Evolutionary conservation across 2,113 vertebrate genomes (phyloP).

Genomic region (Ceyx cyanopectus): DNA sequence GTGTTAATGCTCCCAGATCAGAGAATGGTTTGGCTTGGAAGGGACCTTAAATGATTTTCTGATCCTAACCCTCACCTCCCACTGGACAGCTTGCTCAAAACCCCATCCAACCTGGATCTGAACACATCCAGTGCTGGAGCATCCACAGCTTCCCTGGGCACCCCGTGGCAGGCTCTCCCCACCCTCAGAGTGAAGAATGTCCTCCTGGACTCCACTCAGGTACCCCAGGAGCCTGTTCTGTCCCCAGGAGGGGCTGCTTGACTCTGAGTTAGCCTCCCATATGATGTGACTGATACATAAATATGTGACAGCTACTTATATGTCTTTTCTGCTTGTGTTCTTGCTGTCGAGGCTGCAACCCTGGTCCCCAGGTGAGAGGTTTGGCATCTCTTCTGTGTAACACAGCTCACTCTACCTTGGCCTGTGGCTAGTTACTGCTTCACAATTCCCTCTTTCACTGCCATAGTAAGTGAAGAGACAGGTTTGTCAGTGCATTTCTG

Average conservation of each 20-base stretch:
- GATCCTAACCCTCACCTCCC: too few relatives aligned
- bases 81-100: too few relatives aligned
- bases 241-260: neutral
- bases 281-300: neutral
- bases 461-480: neutral
- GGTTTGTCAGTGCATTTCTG: neutral
- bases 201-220: neutral
- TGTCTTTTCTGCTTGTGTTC: conserved; percentile 65
- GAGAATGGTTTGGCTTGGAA: too few relatives aligned
- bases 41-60: too few relatives aligned
- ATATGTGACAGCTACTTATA: neutral
- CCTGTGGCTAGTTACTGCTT: neutral
- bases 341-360: conserved; percentile 54
- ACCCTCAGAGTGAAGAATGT: too few relatives aligned
- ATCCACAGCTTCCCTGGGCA: too few relatives aligned
- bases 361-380: conserved; percentile 60
- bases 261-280: neutral
- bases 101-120: too few relatives aligned
- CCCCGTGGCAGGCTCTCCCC: too few relatives aligned
- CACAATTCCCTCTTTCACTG: neutral
- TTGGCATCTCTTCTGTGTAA: neutral
- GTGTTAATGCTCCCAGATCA: neutral
- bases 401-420: neutral
- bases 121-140: too few relatives aligned
- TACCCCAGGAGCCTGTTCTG: neutral